Evolutionary conservation across 2,113 vertebrate genomes (phyloP).

Genomic region (Abramis brama): DNA sequence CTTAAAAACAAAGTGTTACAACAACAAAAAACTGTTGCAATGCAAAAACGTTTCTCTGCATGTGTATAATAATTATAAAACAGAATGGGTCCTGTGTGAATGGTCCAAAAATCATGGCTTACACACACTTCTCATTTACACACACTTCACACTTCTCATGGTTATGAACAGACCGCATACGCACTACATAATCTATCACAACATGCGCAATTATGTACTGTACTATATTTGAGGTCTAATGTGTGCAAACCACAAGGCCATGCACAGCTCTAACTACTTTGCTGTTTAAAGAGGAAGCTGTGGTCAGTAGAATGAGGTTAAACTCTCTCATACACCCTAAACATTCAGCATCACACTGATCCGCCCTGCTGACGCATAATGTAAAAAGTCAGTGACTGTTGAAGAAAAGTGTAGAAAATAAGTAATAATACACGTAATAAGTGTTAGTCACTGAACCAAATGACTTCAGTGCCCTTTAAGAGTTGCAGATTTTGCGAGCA

Average conservation of each 20-base stretch:
- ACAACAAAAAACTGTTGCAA: not conserved
- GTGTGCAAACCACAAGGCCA: not conserved
- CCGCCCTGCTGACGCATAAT: not conserved
- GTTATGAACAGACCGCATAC: not conserved
- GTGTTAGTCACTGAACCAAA: not conserved
- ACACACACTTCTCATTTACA: not conserved
- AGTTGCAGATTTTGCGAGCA: slow-evolving; percentile 8
- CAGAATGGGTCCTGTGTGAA: not conserved
- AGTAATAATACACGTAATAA: slow-evolving; percentile 14
- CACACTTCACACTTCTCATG: not conserved
- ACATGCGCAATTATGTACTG: not conserved
- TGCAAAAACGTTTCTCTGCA: not conserved
- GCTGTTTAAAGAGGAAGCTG: not conserved
- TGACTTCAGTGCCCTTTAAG: slow-evolving; percentile 5
- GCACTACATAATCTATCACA: not conserved
- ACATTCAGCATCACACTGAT: not conserved
- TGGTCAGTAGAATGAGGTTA: not conserved
- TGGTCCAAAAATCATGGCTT: not conserved
- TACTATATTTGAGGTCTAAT: not conserved
- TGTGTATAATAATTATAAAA: not conserved
- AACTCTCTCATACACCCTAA: not conserved
- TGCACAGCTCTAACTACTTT: not conserved
- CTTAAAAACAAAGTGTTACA: too few relatives aligned
- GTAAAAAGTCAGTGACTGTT: not conserved
- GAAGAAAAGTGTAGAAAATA: slow-evolving; percentile 1